Evolutionary conservation across 2,888 invertebrate genomes (phyloP).

Genomic region (Melangyna quadrimaculata): DNA sequence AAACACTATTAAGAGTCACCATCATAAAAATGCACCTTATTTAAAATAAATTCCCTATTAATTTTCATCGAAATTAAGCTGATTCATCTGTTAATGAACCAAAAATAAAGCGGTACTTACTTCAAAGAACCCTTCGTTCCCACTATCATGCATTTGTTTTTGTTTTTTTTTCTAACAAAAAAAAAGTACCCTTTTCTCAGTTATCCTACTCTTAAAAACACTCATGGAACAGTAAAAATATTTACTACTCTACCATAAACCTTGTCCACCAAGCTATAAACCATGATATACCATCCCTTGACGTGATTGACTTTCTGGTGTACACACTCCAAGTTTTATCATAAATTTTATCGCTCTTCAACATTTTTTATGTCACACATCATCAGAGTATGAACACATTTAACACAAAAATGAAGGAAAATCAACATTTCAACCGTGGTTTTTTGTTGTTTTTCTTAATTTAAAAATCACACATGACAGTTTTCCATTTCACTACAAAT

Average conservation of each 20-base stretch:
- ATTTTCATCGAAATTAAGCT: neutral
- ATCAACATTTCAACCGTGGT: neutral
- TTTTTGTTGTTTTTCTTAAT: neutral
- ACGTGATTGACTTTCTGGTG: neutral
- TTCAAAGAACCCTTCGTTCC: neutral
- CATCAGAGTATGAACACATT: neutral
- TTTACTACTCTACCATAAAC: conserved; percentile 14
- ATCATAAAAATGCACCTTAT: neutral
- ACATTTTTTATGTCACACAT: conserved; percentile 11
- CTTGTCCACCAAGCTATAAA: conserved; percentile 1
- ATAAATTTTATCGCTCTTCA: conserved; percentile 8
- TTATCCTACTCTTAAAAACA: neutral
- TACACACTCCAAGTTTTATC: neutral
- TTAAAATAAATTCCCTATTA: neutral
- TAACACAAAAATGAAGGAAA: neutral
- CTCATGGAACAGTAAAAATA: neutral
- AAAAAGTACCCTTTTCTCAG: neutral
- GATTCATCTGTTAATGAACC: neutral
- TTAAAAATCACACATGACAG: neutral
- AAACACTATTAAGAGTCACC: neutral
- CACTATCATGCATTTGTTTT: neutral
- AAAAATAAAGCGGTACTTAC: neutral
- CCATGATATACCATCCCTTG: neutral
- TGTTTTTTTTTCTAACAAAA: neutral
- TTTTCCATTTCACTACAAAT: neutral